Evolutionary conservation across 2,797 vertebrate species (phyloP).

Genomic region (Remorina albescens): DNA sequence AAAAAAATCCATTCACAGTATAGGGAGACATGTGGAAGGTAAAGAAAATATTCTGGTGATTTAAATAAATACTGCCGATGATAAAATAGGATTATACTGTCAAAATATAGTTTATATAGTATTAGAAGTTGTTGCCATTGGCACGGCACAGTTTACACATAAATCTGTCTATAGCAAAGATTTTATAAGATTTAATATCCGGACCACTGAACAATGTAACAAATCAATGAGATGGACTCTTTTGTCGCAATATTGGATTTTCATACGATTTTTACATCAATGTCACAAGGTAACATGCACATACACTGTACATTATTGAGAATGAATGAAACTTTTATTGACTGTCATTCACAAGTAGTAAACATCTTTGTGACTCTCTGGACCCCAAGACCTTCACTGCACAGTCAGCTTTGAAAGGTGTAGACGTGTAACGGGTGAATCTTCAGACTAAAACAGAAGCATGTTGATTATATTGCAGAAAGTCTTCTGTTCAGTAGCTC

Average conservation of each 20-base stretch:
- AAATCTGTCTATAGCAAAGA: background rate
- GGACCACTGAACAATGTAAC: background rate
- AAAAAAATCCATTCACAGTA: too few relatives aligned
- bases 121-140: too few relatives aligned
- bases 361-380: background rate
- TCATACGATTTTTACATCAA: constrained; percentile 24
- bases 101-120: background rate
- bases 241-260: constrained; percentile 43
- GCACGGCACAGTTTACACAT: too few relatives aligned
- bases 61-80: background rate
- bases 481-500: too few relatives aligned
- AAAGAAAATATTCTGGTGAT: background rate
- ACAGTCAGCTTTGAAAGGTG: too few relatives aligned
- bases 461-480: background rate
- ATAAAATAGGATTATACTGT: constrained; percentile 2
- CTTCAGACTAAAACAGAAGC: background rate
- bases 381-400: too few relatives aligned
- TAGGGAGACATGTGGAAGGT: background rate
- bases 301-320: background rate
- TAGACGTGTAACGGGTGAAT: too few relatives aligned
- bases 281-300: constrained; percentile 23
- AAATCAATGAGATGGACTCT: constrained; percentile 31
- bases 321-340: background rate
- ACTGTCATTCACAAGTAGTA: background rate
- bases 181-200: background rate